These are phyloP conservation scores for Acanthococcus lagerstroemiae DNA, from an alignment of 2,888 invertebrate genomes.

Conservation along the genomic window DNA sequence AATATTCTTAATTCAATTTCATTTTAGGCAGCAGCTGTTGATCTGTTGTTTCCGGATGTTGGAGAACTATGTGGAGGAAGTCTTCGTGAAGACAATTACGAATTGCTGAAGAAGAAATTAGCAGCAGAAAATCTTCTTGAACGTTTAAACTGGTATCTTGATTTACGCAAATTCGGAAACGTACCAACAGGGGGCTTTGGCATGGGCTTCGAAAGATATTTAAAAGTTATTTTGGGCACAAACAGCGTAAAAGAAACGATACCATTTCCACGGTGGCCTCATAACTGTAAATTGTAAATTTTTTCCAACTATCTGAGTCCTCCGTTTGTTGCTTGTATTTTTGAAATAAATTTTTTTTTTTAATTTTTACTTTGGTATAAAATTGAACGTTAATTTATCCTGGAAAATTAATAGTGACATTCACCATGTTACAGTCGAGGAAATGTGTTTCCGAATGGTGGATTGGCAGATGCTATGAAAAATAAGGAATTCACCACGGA, in stretches of 20 bases:
- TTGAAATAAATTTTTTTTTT: too few species aligned
- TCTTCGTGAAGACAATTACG: slow-evolving; percentile 71
- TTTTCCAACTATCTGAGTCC: too few species aligned
- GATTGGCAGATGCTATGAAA: too few species aligned
- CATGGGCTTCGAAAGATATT: slow-evolving; percentile 83
- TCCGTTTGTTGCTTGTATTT: too few species aligned
- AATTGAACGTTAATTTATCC: too few species aligned
- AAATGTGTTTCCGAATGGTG: too few species aligned
- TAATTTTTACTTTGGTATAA: too few species aligned
- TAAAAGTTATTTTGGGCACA: slow-evolving; percentile 72
- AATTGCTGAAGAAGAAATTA: slow-evolving; percentile 52
- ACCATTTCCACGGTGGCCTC: slow-evolving; percentile 90
- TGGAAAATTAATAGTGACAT: too few species aligned
- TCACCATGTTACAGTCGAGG: too few species aligned
- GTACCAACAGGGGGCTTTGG: slow-evolving; percentile 92
- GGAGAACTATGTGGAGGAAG: slow-evolving; percentile 95
- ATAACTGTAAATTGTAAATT: slow-evolving; percentile 54
- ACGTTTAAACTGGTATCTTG: slow-evolving; percentile 73
- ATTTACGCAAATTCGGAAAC: slow-evolving; percentile 77
- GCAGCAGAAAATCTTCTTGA: slow-evolving; percentile 42
- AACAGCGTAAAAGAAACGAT: slow-evolving; percentile 86
- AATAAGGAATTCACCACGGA: too few species aligned
- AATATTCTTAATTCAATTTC: slow-evolving; percentile 12
- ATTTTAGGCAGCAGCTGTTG: slow-evolving; percentile 65
- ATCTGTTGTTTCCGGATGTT: slow-evolving; percentile 74